Evolutionary conservation across 2,888 invertebrate species (phyloP).

Genomic region (Rhagium mordax): DNA sequence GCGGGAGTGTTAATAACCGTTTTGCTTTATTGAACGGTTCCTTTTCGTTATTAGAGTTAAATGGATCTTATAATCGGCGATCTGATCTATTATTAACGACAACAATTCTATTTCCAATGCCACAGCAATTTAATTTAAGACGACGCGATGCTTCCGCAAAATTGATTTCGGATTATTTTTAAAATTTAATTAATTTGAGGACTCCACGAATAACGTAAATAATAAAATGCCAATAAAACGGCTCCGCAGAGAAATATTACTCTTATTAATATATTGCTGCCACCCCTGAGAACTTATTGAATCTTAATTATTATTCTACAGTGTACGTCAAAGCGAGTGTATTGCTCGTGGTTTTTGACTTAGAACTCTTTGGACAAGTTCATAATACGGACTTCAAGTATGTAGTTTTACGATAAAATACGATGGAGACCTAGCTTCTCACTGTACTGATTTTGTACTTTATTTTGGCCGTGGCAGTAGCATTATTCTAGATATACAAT

Average conservation of each 20-base stretch:
- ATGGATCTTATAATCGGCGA: conserved; percentile 33
- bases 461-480: no score
- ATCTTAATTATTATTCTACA: neutral
- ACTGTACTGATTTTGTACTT: no score
- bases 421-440: no score
- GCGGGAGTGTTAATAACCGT: conserved; percentile 27
- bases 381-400: no score
- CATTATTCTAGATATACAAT: no score
- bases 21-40: conserved; percentile 25
- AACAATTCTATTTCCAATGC: conserved; percentile 18
- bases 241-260: neutral
- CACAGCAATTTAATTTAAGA: conserved; percentile 20
- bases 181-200: conserved; percentile 21
- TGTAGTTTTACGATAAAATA: no score
- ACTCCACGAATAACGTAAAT: neutral
- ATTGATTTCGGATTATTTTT: conserved; percentile 19
- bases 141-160: conserved; percentile 14
- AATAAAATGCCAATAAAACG: neutral
- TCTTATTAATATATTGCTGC: neutral
- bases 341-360: no score
- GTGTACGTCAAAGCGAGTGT: no score
- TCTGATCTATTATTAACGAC: conserved; percentile 28
- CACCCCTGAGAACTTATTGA: neutral
- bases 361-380: no score
- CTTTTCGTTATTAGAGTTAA: conserved; percentile 29